These are phyloP conservation scores for Tetrapedia diversipes DNA, from an alignment of 2,888 invertebrate species.

Conservation along the genomic window DNA sequence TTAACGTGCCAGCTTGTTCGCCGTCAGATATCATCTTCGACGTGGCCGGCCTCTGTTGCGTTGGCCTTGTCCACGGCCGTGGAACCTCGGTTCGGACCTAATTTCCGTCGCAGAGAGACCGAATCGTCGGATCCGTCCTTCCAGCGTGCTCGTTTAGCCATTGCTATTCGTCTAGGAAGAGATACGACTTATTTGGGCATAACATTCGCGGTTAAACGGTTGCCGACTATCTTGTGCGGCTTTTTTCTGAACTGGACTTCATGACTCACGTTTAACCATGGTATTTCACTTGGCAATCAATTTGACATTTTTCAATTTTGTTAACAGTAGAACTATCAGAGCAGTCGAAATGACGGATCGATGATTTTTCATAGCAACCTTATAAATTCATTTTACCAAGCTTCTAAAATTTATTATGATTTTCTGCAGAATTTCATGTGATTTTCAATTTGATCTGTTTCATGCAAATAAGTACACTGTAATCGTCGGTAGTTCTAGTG, in stretches of 20 bases:
- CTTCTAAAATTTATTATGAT: no score
- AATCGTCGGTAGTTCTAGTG: no score
- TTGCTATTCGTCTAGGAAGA: constrained; percentile 7
- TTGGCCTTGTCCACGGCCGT: constrained; percentile 54
- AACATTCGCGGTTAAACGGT: neutral
- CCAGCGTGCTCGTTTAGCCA: constrained; percentile 16
- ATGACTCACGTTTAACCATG: neutral
- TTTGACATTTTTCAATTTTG: no score
- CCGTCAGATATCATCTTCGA: constrained; percentile 74
- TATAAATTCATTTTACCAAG: no score
- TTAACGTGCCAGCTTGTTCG: constrained; percentile 77
- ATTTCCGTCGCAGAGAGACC: constrained; percentile 45
- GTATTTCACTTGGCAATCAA: no score
- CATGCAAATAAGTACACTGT: no score
- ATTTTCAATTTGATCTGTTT: no score
- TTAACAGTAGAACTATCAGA: no score
- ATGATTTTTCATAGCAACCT: no score
- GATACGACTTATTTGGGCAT: constrained; percentile 5
- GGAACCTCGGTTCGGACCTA: constrained; percentile 53
- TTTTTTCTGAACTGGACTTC: neutral
- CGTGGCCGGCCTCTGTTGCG: constrained; percentile 49
- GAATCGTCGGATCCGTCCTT: constrained; percentile 1
- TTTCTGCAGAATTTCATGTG: no score
- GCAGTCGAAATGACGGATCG: no score
- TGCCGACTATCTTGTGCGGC: neutral